Evolutionary conservation across 1,140 invertebrate species (phyloP).

Genomic region (Liolophura sinensis): DNA sequence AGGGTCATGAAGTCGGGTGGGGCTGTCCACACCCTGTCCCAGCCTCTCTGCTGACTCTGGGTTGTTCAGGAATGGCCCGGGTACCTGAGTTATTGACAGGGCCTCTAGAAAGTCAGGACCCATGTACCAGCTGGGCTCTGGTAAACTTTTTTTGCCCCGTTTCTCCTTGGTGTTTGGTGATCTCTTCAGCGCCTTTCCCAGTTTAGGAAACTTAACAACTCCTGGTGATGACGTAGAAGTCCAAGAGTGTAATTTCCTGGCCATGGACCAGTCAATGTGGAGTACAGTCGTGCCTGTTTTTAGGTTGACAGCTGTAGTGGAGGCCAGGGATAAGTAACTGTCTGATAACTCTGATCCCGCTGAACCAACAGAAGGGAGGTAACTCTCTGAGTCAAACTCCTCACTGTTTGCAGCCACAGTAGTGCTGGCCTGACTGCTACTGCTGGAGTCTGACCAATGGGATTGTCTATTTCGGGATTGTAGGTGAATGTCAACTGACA

Average conservation of each 20-base stretch:
- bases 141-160: background rate
- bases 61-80: background rate
- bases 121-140: constrained; percentile 1
- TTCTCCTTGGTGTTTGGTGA: background rate
- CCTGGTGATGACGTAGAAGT: too few relatives aligned
- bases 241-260: too few relatives aligned
- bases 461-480: too few relatives aligned
- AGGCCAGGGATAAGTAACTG: constrained; percentile 1
- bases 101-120: constrained; percentile 1
- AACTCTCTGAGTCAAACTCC: too few relatives aligned
- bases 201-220: too few relatives aligned
- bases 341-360: background rate
- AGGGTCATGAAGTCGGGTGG: constrained; percentile 25
- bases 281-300: constrained; percentile 52
- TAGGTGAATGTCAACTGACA: too few relatives aligned
- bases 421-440: too few relatives aligned
- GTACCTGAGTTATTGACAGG: too few relatives aligned
- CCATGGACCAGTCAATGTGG: constrained; percentile 28
- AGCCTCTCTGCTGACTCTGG: background rate
- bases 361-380: background rate
- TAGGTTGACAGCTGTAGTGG: constrained; percentile 45
- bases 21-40: background rate
- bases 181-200: too few relatives aligned
- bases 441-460: too few relatives aligned
- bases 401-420: too few relatives aligned